Base-by-base conservation (phyloP, 2,797 vertebrate species). In the Acomys russatus region DNA sequence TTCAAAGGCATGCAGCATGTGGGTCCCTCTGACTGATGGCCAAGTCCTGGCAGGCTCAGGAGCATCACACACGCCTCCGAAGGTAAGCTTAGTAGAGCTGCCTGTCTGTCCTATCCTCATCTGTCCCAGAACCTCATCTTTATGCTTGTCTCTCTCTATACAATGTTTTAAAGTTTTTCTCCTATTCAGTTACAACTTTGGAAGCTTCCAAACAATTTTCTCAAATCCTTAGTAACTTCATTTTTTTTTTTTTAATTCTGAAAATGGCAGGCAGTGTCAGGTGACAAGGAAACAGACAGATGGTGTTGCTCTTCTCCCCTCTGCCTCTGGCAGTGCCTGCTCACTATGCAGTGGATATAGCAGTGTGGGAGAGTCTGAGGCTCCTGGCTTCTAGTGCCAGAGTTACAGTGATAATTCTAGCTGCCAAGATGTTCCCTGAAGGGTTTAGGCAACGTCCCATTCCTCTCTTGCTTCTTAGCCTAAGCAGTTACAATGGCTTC, bases 161-260 rank as follows among this genome's bases (percentile, higher is more conserved):
- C 2, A 68, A 0, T 11, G 20, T 33, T 88, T 97, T 86, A 94
- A 5, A 74, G 59, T 25, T 80, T 87, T 88, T 28, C 8, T 9
- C 63, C 56, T 59, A 59, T 22, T 70, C 15, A 2, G 44, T 77
- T 35, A 77, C 90, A 90, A 59, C 23, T 25, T 66, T 91, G 28
- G 49, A 92, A 83, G 28, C 10, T 30, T 82, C 35, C 49, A 54
- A 64, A 83, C n/a, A 20, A 28, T 61, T 94, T 96, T 94, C 64
- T 56, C 78, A 63, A 79, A 73, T 56, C 88, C n/a, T 17, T 92
- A 51, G 76, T 82, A 91, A 90, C 49, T 56, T 56, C 17, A 9
- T 56, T 56, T 59, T 59, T 17, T 17, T 0, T 59, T 59, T 59
- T 59, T 59, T 4, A 91, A 92, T 96, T 86, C 77, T 96, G 68